Percentiles rank a stretch among this genome's conserved stretches.
Evolutionary conservation across 2,797 vertebrate genomes (phyloP).

Genomic region (Labroides dimidiatus): DNA sequence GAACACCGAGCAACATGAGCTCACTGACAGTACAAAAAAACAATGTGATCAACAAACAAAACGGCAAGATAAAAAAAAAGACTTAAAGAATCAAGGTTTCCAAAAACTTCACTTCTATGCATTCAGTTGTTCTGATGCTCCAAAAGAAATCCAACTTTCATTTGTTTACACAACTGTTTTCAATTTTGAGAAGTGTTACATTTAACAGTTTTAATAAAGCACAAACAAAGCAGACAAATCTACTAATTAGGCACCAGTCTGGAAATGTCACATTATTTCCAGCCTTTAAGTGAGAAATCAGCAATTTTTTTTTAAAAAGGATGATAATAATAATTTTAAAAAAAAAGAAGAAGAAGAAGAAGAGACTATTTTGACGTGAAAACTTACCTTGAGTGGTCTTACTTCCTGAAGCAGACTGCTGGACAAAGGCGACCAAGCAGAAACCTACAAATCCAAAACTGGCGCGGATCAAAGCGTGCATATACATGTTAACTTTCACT

Average conservation of each 20-base stretch:
- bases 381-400: conserved; percentile 94
- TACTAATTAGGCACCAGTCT: background rate
- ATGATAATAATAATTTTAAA: no score
- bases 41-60: conserved; percentile 17
- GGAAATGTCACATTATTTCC: background rate
- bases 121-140: background rate
- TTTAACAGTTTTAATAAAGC: background rate
- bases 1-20: conserved; percentile 8
- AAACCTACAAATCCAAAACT: conserved; percentile 88
- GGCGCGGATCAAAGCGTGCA: conserved; percentile 87
- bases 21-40: conserved; percentile 26
- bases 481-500: conserved; percentile 78
- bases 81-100: conserved; percentile 10
- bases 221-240: background rate
- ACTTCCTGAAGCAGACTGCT: conserved; percentile 89
- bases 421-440: conserved; percentile 91
- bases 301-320: no score
- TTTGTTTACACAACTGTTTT: conserved; percentile 4
- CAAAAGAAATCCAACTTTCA: background rate
- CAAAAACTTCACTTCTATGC: background rate
- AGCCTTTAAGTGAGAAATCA: background rate
- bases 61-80: conserved; percentile 18
- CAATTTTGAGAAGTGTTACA: background rate
- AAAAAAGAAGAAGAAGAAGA: background rate
- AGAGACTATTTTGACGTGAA: conserved; percentile 38